Conservation (phyloP, 2,888 invertebrate genomes). For the Torymus aiolomorphi region DNA sequence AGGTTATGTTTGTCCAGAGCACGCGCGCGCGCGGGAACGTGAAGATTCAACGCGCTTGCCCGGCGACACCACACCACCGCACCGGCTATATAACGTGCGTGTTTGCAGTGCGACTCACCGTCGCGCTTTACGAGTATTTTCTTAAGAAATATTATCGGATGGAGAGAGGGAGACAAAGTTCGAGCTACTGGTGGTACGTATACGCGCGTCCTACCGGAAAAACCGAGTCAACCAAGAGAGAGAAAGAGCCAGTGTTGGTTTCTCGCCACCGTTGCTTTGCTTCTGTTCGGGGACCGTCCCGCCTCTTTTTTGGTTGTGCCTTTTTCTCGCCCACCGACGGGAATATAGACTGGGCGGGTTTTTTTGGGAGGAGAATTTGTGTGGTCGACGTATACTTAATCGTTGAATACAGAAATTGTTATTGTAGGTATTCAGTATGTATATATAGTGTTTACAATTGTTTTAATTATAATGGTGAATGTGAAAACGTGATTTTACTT, state of each 20-base stretch:
- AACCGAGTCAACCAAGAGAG: background rate
- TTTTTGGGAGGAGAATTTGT: no score
- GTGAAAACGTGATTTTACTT: no score
- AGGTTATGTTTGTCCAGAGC: constrained; percentile 59
- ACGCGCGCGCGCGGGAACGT: constrained; percentile 28
- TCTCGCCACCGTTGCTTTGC: background rate
- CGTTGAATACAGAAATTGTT: no score
- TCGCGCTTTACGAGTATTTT: constrained; percentile 51
- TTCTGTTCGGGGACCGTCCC: constrained; percentile 3
- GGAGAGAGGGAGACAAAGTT: constrained; percentile 4
- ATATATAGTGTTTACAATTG: no score
- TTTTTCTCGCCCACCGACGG: no score
- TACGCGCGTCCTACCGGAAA: constrained; percentile 9
- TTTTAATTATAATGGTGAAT: no score
- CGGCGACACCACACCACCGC: background rate
- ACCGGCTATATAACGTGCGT: constrained; percentile 25
- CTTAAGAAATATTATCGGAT: constrained; percentile 56
- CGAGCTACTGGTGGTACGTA: background rate
- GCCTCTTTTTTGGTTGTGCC: background rate
- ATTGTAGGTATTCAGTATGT: no score
- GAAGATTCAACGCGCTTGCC: constrained; percentile 22
- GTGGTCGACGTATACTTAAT: no score
- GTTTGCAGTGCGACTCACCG: constrained; percentile 44
- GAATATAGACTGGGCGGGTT: no score
- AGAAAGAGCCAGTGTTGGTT: background rate